Conservation (phyloP, 2,888 invertebrate species). For the Salticus scenicus region DNA sequence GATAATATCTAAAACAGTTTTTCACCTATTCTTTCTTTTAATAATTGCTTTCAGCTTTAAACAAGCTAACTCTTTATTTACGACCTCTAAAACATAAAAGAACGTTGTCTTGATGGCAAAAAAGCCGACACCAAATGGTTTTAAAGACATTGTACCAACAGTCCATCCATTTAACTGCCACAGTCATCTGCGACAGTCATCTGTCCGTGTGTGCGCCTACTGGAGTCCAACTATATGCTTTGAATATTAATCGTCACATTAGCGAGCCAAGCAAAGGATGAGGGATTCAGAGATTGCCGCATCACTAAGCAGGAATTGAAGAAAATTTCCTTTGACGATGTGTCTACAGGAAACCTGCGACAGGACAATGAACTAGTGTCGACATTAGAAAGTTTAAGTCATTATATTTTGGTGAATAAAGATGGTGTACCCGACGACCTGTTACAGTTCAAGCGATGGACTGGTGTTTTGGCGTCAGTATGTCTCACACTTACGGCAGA, state of each 20-base stretch:
- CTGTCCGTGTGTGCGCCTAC: not conserved
- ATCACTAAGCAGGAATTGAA: constrained; percentile 58
- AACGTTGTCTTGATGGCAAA: not conserved
- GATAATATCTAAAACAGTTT: not conserved
- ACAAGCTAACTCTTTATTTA: not conserved
- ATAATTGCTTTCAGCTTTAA: not conserved
- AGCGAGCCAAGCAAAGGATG: constrained; percentile 3
- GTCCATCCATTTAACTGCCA: constrained; percentile 4
- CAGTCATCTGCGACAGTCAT: not conserved
- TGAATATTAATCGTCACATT: constrained; percentile 42
- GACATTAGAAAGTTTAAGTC: not conserved
- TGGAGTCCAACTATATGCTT: not conserved
- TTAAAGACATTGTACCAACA: constrained; percentile 17
- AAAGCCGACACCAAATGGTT: constrained; percentile 16
- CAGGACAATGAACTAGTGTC: constrained; percentile 53
- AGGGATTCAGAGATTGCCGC: constrained; percentile 34
- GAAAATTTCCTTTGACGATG: constrained; percentile 38
- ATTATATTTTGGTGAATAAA: not conserved
- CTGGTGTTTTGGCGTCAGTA: not conserved
- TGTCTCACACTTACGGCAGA: not conserved
- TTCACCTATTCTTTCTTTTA: not conserved
- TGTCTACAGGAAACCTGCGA: constrained; percentile 21
- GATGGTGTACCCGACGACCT: constrained; percentile 46
- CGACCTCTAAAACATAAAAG: constrained; percentile 6
- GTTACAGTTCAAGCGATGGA: not conserved